Evolutionary conservation across 2,113 vertebrate genomes (phyloP).

Genomic region (Telmatochromis brachygnathus): DNA sequence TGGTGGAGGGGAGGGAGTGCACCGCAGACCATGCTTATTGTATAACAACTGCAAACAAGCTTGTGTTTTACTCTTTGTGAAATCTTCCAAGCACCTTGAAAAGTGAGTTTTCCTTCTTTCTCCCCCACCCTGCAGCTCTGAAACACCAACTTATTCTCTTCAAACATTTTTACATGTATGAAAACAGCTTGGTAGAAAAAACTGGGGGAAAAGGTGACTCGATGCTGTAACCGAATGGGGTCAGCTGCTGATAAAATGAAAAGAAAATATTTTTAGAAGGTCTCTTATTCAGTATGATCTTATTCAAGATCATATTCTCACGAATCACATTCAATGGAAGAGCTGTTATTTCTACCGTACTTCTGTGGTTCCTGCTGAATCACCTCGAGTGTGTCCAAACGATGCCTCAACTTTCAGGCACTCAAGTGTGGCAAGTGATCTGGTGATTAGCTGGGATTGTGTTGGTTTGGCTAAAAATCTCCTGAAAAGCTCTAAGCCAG

Average conservation of each 20-base stretch:
- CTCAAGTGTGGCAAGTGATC: neutral
- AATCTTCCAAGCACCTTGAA: neutral
- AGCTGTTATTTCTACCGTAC: neutral
- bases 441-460: neutral
- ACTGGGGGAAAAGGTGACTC: fast-evolving
- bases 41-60: neutral
- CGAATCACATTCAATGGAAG: neutral
- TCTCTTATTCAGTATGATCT: neutral
- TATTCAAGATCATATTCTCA: neutral
- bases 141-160: neutral
- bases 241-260: neutral
- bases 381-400: neutral
- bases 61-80: neutral
- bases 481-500: neutral
- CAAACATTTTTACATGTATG: neutral
- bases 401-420: neutral
- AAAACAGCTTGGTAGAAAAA: neutral
- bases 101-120: neutral
- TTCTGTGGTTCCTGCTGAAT: neutral
- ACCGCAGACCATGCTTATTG: neutral
- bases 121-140: neutral
- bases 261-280: neutral
- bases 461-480: neutral
- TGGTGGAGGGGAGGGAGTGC: neutral
- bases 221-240: neutral